phyloP scores from a whole-genome alignment of 2,113 vertebrate genomes.

The Melanerpes aurifrons region DNA sequence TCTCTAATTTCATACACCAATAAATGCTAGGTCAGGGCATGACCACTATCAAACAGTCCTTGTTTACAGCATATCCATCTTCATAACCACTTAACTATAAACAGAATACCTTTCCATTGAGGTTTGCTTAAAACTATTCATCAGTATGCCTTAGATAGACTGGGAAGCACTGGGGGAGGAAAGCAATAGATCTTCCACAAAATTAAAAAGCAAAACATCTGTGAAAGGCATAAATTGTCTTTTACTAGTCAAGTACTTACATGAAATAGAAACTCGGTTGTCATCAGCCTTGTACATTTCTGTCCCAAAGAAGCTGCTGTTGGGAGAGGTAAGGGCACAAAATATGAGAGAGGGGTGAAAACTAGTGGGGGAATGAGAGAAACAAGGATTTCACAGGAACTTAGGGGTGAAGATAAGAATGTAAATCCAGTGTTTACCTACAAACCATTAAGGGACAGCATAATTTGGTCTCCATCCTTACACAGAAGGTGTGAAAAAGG shows the following conservation, averaged over 20 bases:
- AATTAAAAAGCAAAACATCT: not conserved
- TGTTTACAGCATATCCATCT: constrained; percentile 67
- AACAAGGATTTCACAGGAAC: not conserved
- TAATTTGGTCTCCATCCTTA: not conserved
- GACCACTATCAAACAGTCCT: constrained; percentile 10
- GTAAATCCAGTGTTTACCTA: not conserved
- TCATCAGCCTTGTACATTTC: not conserved
- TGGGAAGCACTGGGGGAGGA: not conserved
- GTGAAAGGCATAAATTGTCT: not conserved
- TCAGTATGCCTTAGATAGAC: not conserved
- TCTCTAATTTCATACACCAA: constrained; percentile 62
- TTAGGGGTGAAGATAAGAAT: not conserved
- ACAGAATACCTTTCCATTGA: constrained; percentile 26
- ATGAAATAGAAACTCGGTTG: not conserved
- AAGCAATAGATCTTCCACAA: not conserved
- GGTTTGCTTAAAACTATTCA: constrained; percentile 33
- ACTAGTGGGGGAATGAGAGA: not conserved
- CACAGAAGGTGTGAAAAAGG: not conserved
- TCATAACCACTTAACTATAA: constrained; percentile 44
- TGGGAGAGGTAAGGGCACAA: not conserved
- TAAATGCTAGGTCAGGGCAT: constrained; percentile 4
- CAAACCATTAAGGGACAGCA: not conserved
- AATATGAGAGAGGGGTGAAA: not conserved
- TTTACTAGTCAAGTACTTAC: not conserved
- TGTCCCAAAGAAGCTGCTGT: not conserved